Conservation (phyloP, 2,797 vertebrate genomes). For the Sebastes reedi region DNA sequence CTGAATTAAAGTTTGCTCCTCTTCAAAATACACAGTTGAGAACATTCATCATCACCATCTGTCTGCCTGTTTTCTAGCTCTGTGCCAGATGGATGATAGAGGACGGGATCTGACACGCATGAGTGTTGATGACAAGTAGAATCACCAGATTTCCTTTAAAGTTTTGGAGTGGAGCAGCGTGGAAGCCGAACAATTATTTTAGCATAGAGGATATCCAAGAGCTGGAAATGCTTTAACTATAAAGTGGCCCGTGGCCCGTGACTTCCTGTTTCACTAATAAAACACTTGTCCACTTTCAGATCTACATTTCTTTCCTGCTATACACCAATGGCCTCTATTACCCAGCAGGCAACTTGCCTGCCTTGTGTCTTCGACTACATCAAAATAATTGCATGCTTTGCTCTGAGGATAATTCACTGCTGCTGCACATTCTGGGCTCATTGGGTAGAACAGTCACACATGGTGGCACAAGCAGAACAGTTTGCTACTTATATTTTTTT, state of each 20-base stretch:
- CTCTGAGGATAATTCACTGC: slow-evolving; percentile 24
- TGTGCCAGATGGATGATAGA: slow-evolving; percentile 2
- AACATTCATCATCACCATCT: slow-evolving; percentile 6
- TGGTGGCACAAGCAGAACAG: background rate
- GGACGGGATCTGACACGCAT: background rate
- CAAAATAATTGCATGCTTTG: slow-evolving; percentile 51
- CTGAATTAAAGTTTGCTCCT: background rate
- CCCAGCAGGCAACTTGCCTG: slow-evolving; percentile 9
- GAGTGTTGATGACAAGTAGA: background rate
- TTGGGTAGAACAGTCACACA: slow-evolving; percentile 1
- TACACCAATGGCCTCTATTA: slow-evolving; percentile 23
- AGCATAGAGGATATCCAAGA: background rate
- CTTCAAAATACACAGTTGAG: slow-evolving; percentile 6
- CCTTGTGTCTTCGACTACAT: slow-evolving; percentile 36
- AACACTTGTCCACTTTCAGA: slow-evolving; percentile 33
- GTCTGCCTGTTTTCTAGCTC: background rate
- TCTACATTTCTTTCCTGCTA: background rate
- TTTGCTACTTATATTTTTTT: background rate
- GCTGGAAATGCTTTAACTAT: background rate
- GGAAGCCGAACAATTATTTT: background rate
- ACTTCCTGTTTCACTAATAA: slow-evolving; percentile 5
- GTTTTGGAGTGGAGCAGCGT: background rate
- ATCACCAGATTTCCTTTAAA: background rate
- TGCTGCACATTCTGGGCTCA: background rate
- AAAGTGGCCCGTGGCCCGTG: background rate